These are phyloP conservation scores for Rallus limicola DNA, from an alignment of 2,113 vertebrate species.

Conservation along the genomic window DNA sequence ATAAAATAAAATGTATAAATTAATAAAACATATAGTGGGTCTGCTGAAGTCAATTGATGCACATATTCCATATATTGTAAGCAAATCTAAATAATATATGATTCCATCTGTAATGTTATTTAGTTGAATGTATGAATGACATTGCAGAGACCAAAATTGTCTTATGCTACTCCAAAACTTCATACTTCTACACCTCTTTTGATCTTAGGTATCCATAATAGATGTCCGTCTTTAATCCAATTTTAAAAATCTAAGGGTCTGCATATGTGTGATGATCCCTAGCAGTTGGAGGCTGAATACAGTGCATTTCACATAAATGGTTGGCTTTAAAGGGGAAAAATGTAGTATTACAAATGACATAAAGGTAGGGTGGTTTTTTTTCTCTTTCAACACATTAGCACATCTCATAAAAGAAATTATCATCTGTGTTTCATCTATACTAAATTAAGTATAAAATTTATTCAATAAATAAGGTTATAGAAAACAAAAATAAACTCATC, in stretches of 20 bases:
- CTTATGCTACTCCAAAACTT: not conserved
- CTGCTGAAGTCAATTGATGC: not conserved
- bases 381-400: not conserved
- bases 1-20: not conserved
- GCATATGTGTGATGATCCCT: not conserved
- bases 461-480: not conserved
- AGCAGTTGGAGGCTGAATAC: not conserved
- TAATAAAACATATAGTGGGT: not conserved
- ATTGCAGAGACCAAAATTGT: not conserved
- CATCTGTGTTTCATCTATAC: not conserved
- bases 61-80: not conserved
- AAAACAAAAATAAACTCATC: not conserved
- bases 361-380: not conserved
- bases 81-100: not conserved
- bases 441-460: not conserved
- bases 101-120: not conserved
- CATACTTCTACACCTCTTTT: not conserved
- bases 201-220: not conserved
- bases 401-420: not conserved
- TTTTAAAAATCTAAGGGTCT: not conserved
- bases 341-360: not conserved
- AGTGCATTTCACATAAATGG: not conserved
- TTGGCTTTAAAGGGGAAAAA: not conserved
- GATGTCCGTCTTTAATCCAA: not conserved
- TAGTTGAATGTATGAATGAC: not conserved